Conservation (phyloP, 2,113 vertebrate species). For the Sylvilagus bachmani region DNA sequence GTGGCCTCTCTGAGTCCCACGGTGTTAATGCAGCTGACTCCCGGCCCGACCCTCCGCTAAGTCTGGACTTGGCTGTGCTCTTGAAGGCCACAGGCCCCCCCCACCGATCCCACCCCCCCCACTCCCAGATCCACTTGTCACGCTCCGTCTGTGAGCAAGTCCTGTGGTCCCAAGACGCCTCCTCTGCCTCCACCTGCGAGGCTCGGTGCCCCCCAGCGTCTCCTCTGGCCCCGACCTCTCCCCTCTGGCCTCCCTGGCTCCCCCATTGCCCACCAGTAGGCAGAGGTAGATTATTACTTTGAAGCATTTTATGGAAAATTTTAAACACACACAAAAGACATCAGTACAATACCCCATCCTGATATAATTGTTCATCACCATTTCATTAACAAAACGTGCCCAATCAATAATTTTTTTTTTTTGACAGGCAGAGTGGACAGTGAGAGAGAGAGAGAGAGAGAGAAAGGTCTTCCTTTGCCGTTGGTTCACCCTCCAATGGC, state of each 20-base stretch:
- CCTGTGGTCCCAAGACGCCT: neutral
- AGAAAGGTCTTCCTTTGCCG: too few species aligned
- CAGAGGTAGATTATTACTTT: neutral
- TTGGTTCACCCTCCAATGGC: too few species aligned
- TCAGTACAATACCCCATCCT: neutral
- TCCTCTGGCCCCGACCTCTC: neutral
- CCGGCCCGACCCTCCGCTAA: neutral
- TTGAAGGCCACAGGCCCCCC: neutral
- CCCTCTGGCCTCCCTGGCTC: neutral
- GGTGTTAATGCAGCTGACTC: neutral
- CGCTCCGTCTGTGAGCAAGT: neutral
- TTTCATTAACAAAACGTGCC: neutral
- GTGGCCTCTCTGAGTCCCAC: neutral
- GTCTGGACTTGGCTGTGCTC: neutral
- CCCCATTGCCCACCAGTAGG: neutral
- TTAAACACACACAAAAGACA: neutral
- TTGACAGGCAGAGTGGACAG: too few species aligned
- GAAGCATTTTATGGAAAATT: slow-evolving; percentile 15
- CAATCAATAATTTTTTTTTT: neutral
- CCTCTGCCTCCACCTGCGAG: neutral
- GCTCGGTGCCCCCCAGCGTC: neutral
- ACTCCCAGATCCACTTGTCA: neutral
- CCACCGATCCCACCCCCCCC: rapidly evolving
- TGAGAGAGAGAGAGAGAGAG: too few species aligned
- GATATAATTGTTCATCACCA: neutral